phyloP scores from a whole-genome alignment of 1,140 invertebrate genomes.

The Leptopilina boulardi region DNA sequence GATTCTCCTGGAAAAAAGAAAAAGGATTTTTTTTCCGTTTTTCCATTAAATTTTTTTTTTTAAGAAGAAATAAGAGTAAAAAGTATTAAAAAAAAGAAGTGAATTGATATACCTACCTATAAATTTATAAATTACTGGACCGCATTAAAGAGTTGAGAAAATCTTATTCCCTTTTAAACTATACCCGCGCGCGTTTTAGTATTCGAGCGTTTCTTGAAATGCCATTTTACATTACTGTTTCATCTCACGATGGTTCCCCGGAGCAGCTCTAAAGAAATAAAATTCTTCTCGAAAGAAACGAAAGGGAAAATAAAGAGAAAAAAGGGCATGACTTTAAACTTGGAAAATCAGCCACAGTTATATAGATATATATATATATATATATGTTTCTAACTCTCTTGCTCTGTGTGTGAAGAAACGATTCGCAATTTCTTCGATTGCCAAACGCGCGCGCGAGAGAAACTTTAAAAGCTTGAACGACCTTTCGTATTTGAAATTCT shows the following conservation, averaged over 20 bases:
- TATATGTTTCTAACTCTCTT: too few relatives aligned
- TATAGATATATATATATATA: too few relatives aligned
- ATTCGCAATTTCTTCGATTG: conserved; percentile 19
- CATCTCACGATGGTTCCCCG: conserved; percentile 20
- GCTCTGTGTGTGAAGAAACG: neutral
- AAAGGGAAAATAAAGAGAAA: neutral
- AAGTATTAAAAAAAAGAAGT: neutral
- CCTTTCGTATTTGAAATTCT: neutral
- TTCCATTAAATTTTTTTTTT: too few relatives aligned
- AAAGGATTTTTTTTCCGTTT: too few relatives aligned
- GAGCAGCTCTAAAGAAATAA: neutral
- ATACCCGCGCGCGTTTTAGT: neutral
- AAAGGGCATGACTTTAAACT: neutral
- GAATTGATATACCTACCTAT: neutral
- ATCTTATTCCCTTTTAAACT: neutral
- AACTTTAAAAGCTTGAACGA: conserved; percentile 7
- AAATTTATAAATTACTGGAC: conserved; percentile 8
- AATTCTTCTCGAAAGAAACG: neutral
- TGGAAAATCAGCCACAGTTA: conserved; percentile 24
- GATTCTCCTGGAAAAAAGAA: too few relatives aligned
- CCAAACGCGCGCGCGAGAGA: neutral
- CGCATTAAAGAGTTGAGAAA: conserved; percentile 21
- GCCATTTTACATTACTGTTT: conserved; percentile 28
- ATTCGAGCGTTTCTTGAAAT: conserved; percentile 7
- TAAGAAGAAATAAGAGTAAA: neutral